Evolutionary conservation across 2,888 invertebrate genomes (phyloP), one percentile per base, ranked within the genome.

Genomic region (Polia nebulosa): DNA sequence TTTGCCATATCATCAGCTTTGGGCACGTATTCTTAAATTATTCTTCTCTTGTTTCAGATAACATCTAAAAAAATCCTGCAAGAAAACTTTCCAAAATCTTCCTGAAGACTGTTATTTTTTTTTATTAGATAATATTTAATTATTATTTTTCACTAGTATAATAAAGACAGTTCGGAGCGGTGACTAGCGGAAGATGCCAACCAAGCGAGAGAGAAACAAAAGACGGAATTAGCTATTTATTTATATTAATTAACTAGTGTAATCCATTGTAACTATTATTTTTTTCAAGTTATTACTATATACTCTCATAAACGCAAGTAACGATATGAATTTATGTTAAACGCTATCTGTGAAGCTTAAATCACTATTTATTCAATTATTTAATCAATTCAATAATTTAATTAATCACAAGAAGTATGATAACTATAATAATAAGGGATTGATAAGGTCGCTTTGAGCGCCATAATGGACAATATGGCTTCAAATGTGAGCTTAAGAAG

Each of bases 161-260:
- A 73, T 85, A 89, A 89, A 87, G 88, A 87, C 84, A 86, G 83
- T 87, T 85, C 69, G 85, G 88, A 84, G 81, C 73, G 85, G 84
- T 83, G 76, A 80, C 74, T 60, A 82, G 87, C 77, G 85, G 83
- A 91, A 91, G 88, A 94, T 94, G 95, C 92, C 92, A 94, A 94
- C 85, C 83, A 83, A 88, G 87, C 77, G 95, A 95, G 95, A 95
- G 95, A 95, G 95, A 95, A 93, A 86, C 76, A 94, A 94, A 95
- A 95, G 95, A 95, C 95, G 93, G 92, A 95, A 88, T 81, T 94
- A 94, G 90, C 90, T 92, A 93, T 93, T 94, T 94, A 94, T 94
- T 94, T 91, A 90, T 90, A 75, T 72, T 75, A 87, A 91, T 91
- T 88, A 90, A 90, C 89, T 91, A 92, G 87, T 89, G 78, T 91